A percentile compares a stretch with the other conserved stretches of the same genome.
phyloP scores from a whole-genome alignment of 64 coral and sea anemone species.

The Actinia equina region DNA sequence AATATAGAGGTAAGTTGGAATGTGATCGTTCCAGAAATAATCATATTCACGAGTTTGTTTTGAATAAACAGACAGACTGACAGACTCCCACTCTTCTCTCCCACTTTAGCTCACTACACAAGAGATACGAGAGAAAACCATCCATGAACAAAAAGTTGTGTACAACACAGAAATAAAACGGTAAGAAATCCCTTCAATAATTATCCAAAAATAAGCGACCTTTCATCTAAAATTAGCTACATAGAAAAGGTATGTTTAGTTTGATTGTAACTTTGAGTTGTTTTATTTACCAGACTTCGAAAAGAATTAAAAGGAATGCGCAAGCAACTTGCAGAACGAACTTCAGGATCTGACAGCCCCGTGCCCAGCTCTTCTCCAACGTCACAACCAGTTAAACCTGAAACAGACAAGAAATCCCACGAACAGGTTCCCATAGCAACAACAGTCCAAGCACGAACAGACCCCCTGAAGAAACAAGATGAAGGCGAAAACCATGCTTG shows the following conservation, averaged over 20 bases:
- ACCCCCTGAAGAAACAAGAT: not conserved
- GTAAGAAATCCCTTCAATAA: not conserved
- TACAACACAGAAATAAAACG: constrained; percentile 28
- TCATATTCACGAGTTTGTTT: too few relatives aligned
- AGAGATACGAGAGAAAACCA: constrained; percentile 20
- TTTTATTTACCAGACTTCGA: not conserved
- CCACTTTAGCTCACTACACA: constrained; percentile 22
- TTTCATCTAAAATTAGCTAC: too few relatives aligned
- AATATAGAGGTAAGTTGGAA: constrained; percentile 1
- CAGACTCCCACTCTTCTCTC: not conserved
- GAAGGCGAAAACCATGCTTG: not conserved
- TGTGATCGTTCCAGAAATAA: not conserved
- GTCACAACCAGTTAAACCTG: not conserved
- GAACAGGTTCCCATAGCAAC: not conserved
- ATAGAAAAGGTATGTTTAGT: too few relatives aligned
- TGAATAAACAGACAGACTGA: too few relatives aligned
- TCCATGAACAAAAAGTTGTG: constrained; percentile 6
- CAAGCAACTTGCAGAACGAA: not conserved
- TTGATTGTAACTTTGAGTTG: not conserved
- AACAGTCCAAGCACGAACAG: not conserved
- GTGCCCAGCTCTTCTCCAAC: not conserved
- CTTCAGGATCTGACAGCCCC: not conserved
- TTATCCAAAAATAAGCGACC: too few relatives aligned
- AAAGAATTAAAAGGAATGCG: constrained; percentile 1
- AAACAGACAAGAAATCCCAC: not conserved